phyloP scores from a whole-genome alignment of 1,140 invertebrate genomes.

The Dendrolimus kikuchii region DNA sequence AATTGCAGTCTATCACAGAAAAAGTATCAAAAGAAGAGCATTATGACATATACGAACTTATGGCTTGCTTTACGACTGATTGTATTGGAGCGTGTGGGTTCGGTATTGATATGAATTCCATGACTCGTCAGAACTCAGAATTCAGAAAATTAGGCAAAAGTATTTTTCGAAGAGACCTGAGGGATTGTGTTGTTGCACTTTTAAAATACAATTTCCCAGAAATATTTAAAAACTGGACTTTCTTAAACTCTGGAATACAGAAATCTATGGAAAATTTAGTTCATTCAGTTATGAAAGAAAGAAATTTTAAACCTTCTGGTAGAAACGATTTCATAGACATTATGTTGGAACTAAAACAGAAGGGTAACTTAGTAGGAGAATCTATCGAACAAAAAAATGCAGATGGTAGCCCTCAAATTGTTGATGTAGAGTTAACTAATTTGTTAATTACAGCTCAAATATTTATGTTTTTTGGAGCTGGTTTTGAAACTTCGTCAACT shows the following conservation, averaged over 20 bases:
- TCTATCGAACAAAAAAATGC: constrained; percentile 8
- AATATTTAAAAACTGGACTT: constrained; percentile 3
- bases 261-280: constrained; percentile 6
- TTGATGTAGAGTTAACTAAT: constrained; percentile 7
- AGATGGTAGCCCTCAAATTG: constrained; percentile 7
- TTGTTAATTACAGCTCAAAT: constrained; percentile 12
- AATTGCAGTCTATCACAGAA: constrained; percentile 16
- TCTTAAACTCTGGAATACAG: constrained; percentile 1
- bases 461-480: constrained; percentile 19
- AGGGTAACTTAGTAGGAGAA: constrained; percentile 9
- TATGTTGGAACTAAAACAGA: constrained; percentile 12
- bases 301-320: constrained; percentile 11
- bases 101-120: constrained; percentile 21
- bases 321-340: constrained; percentile 19
- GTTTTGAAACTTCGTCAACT: constrained; percentile 16
- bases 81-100: constrained; percentile 28
- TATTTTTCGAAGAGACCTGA: constrained; percentile 7
- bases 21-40: neutral
- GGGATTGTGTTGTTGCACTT: neutral
- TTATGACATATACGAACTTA: constrained; percentile 25
- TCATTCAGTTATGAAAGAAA: constrained; percentile 6
- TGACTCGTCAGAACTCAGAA: constrained; percentile 15
- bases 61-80: constrained; percentile 35
- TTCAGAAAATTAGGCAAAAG: constrained; percentile 12
- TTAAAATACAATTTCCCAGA: constrained; percentile 10